Percentiles rank a stretch among this genome's conserved stretches.
Conservation (phyloP, 2,797 vertebrate species). For the Ceryle rudis region DNA sequence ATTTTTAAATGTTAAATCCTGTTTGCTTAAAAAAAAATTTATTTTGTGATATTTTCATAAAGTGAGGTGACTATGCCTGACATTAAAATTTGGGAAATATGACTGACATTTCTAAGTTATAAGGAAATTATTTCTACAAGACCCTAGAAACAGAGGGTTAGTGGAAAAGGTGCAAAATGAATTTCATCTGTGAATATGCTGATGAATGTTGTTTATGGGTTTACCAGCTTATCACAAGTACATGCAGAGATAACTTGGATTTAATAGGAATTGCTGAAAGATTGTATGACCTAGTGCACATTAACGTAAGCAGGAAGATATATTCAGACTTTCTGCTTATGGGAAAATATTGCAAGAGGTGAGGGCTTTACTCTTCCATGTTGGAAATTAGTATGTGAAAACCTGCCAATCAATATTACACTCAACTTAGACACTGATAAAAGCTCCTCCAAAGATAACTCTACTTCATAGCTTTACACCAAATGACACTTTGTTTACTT, state of each 20-base stretch:
- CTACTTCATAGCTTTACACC: neutral
- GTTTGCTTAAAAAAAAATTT: neutral
- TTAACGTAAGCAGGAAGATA: neutral
- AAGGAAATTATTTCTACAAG: constrained; percentile 39
- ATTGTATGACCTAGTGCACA: neutral
- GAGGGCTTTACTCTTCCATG: neutral
- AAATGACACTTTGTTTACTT: neutral
- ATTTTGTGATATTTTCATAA: neutral
- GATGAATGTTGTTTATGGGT: constrained; percentile 56
- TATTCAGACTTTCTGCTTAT: neutral
- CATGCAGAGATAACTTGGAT: constrained; percentile 28
- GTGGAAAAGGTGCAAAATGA: constrained; percentile 32
- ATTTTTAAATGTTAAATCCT: neutral
- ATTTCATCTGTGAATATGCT: constrained; percentile 43
- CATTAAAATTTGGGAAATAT: constrained; percentile 21
- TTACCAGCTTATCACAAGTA: constrained; percentile 54
- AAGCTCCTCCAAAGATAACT: neutral
- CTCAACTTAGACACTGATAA: neutral
- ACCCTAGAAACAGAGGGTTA: constrained; percentile 4
- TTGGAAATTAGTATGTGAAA: neutral
- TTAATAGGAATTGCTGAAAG: constrained; percentile 59
- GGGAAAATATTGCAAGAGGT: neutral
- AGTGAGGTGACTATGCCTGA: neutral
- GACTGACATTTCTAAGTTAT: constrained; percentile 20
- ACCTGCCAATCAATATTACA: neutral